Conservation (phyloP, 2,888 invertebrate genomes). For the Beris chalybata region DNA sequence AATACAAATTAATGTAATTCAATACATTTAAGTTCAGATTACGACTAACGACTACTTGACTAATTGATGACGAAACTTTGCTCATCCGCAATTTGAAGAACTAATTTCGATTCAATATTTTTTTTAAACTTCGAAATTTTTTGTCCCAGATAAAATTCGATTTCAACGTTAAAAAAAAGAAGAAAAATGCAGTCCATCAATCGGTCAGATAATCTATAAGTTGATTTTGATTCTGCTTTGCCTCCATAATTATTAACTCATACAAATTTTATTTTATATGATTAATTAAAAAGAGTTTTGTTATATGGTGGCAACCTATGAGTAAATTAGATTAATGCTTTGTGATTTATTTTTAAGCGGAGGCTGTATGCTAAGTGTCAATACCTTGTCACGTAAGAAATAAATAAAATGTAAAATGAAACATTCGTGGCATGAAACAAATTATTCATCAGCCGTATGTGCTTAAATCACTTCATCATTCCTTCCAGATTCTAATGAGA, state of each 20-base stretch:
- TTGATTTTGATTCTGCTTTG: conserved; percentile 18
- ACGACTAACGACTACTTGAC: no score
- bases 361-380: conserved; percentile 32
- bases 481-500: no score
- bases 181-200: no score
- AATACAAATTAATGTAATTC: no score
- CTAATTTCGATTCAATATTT: no score
- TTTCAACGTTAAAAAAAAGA: no score
- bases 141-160: no score
- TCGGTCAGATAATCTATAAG: no score
- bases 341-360: conserved; percentile 32
- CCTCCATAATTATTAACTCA: conserved; percentile 9
- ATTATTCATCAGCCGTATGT: neutral
- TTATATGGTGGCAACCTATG: conserved; percentile 27
- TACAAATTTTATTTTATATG: conserved; percentile 13
- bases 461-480: neutral
- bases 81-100: no score
- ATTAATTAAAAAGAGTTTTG: neutral
- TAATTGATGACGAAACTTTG: no score
- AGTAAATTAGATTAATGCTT: conserved; percentile 28
- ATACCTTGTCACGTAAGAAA: conserved; percentile 16
- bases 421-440: neutral
- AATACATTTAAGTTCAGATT: no score
- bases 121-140: no score
- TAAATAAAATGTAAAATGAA: neutral